phyloP scores from a whole-genome alignment of 92 coral and sea anemone species.

The Zoanthus sociatus region DNA sequence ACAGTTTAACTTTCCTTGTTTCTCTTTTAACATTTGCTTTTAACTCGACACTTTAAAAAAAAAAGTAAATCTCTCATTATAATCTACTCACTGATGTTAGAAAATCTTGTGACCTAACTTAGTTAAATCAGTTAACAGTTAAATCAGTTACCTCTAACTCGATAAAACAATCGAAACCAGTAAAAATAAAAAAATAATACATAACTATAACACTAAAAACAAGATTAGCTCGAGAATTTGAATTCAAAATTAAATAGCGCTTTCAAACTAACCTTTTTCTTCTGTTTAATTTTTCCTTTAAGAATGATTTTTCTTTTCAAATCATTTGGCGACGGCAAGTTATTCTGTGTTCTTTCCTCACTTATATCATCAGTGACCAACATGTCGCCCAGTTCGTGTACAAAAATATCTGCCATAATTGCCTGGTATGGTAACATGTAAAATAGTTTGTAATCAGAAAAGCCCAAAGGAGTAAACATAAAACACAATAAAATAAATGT shows the following conservation, averaged over 20 bases:
- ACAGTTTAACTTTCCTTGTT: too few species aligned
- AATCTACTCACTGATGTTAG: too few species aligned
- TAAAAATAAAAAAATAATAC: too few species aligned
- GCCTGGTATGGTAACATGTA: conserved; percentile 55
- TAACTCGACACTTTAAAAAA: too few species aligned
- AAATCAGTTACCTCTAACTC: too few species aligned
- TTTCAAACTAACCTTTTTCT: conserved; percentile 72
- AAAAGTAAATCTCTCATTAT: too few species aligned
- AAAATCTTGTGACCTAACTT: too few species aligned
- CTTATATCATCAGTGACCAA: conserved; percentile 73
- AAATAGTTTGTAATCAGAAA: not conserved
- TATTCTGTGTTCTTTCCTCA: conserved; percentile 62
- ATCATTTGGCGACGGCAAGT: conserved; percentile 83
- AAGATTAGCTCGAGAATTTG: not conserved
- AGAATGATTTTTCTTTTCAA: conserved; percentile 79
- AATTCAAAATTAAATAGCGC: not conserved
- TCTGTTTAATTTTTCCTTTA: conserved; percentile 84
- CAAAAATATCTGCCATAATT: conserved; percentile 88
- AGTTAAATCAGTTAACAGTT: too few species aligned
- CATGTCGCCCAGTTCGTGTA: conserved; percentile 83
- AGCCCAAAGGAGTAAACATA: not conserved
- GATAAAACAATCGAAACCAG: too few species aligned
- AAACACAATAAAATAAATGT: not conserved
- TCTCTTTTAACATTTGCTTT: too few species aligned
- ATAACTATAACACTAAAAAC: too few species aligned